These are phyloP conservation scores for Drosophila koepferae DNA, from an alignment of 2,888 invertebrate species.

Conservation along the genomic window DNA sequence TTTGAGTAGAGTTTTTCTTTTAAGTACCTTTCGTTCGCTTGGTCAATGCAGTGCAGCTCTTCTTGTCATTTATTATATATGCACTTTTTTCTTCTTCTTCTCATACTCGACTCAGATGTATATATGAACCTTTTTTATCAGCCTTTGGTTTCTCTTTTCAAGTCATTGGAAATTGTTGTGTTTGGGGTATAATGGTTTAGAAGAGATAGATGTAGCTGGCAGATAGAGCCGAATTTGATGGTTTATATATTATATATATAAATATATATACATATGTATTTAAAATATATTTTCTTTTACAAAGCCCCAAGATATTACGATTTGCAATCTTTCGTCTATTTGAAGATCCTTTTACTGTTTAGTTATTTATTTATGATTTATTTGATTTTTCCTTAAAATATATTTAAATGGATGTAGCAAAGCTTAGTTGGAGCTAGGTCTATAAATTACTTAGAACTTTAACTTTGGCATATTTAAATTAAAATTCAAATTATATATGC, in stretches of 20 bases:
- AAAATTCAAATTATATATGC: no score
- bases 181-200: not conserved
- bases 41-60: constrained; percentile 45
- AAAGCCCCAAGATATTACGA: no score
- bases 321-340: no score
- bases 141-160: not conserved
- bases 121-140: not conserved
- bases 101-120: constrained; percentile 14
- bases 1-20: constrained; percentile 54
- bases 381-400: no score
- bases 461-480: no score
- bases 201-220: not conserved
- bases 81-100: not conserved
- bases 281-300: no score
- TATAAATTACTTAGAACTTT: no score
- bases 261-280: not conserved
- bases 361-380: no score
- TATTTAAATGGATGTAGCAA: not conserved
- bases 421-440: not conserved
- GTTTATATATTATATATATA: not conserved
- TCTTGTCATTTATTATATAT: constrained; percentile 23
- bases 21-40: constrained; percentile 65
- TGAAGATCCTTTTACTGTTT: no score
- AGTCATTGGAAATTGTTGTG: not conserved
- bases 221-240: not conserved